Percentiles rank a stretch among this genome's conserved stretches.
Evolutionary conservation across 2,113 vertebrate species (phyloP).

Genomic region (Alectura lathami): DNA sequence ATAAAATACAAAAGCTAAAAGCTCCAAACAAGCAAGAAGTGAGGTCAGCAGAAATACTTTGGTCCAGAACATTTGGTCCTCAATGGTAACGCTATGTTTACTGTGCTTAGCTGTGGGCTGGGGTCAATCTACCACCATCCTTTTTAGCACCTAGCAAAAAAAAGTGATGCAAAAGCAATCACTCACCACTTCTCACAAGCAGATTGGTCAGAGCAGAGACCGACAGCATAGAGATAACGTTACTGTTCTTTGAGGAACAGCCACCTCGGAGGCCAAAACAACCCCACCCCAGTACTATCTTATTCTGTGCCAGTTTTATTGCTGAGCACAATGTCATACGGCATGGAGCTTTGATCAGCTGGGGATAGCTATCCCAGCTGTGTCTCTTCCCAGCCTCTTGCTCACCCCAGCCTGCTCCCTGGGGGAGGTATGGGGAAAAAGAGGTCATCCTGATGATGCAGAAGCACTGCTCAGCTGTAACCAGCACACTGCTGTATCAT

Average conservation of each 20-base stretch:
- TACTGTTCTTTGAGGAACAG: not conserved
- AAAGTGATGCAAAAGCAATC: not conserved
- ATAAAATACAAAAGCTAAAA: not conserved
- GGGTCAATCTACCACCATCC: rapidly evolving
- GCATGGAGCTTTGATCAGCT: not conserved
- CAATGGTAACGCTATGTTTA: not conserved
- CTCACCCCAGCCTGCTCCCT: rapidly evolving
- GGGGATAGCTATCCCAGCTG: not conserved
- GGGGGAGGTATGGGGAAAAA: not conserved
- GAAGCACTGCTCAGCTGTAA: not conserved
- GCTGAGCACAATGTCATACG: not conserved
- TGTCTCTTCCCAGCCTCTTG: not conserved
- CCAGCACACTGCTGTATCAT: not conserved
- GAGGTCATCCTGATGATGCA: not conserved
- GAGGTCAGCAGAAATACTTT: not conserved
- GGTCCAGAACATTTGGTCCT: not conserved
- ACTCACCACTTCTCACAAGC: not conserved
- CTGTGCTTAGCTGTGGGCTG: not conserved
- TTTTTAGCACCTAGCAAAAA: not conserved
- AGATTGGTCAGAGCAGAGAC: not conserved
- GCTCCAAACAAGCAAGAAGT: not conserved
- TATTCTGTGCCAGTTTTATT: not conserved
- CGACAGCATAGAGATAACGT: not conserved
- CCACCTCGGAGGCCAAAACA: not conserved
- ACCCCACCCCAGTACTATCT: rapidly evolving